Base-by-base conservation (phyloP, 2,797 vertebrate species). In the Eptatretus atami region DNA sequence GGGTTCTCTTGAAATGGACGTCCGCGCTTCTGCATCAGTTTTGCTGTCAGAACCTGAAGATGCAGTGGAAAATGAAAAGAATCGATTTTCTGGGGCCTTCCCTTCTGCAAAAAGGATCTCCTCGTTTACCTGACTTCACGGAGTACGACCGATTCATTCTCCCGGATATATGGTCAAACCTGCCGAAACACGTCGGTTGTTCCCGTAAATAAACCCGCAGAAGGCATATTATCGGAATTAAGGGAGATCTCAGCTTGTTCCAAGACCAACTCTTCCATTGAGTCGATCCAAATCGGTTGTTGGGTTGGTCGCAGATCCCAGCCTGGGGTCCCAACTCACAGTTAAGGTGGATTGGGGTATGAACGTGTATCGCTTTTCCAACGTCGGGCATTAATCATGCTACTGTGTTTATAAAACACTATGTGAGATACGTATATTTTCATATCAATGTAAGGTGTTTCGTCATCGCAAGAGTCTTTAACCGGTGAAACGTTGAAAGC, bases 21-120 rank as follows among this genome's bases (percentile, higher is more conserved):
- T 85, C 44, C 86, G n/a, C 90, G 2, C 81, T 98, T 95, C 73
- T 95, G 86, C 85, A 98, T 95, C 67, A 95, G 75, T n/a, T 69
- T 95, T 98, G 2, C 86, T 87, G 72, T 98, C 86, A n/a, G 81
- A 83, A 65, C 90, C 90, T 95, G 71, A 19, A 44, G 66, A 69
- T 12, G n/a, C 52, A 72, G 71, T 66, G 66, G 64, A 2, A 53
- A 10, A 24, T 63, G 0, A 67, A 63, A 60, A 12, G 13, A 12
- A 63, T 14, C 25, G 31, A 44, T 8, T 44, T 44, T 44, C 31
- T 44, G 31, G 3, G 31, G 31, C 4, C 31, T 44, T 44, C 55
- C 55, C 14, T 60, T 19, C n/a, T 15, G 14, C 55, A 60, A 19
- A 15, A 13, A 60, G 9, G 3, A 6, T 9, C 14, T 60, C 55